Evolutionary conservation across 2,888 invertebrate species (phyloP).

Genomic region (Drosophila aldrichi): DNA sequence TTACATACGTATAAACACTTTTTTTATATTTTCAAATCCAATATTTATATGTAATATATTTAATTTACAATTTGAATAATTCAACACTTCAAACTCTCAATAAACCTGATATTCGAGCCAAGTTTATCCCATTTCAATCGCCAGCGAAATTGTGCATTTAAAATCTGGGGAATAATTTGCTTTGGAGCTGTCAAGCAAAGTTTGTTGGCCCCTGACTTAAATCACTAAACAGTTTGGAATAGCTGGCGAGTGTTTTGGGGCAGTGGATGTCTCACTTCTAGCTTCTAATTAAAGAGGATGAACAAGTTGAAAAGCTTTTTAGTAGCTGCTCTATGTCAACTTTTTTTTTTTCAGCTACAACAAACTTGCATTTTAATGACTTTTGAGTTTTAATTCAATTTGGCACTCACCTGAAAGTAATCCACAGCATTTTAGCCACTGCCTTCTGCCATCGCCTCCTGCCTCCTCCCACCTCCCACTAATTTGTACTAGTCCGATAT

Average conservation of each 20-base stretch:
- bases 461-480: background rate
- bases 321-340: slow-evolving; percentile 27
- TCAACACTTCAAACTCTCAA: background rate
- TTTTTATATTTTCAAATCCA: no score
- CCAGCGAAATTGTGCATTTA: slow-evolving; percentile 5
- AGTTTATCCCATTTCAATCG: background rate
- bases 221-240: slow-evolving; percentile 26
- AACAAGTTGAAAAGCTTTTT: slow-evolving; percentile 53
- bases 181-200: slow-evolving; percentile 16
- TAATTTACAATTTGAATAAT: no score
- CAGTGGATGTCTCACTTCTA: slow-evolving; percentile 31
- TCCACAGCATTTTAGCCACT: slow-evolving; percentile 38
- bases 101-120: background rate
- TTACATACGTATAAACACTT: no score
- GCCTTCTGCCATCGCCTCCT: background rate
- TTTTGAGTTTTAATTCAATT: slow-evolving; percentile 73
- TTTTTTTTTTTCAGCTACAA: slow-evolving; percentile 35
- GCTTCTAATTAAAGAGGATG: slow-evolving; percentile 43
- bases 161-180: slow-evolving; percentile 25
- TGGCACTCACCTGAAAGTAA: slow-evolving; percentile 61
- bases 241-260: slow-evolving; percentile 22
- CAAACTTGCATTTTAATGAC: slow-evolving; percentile 67
- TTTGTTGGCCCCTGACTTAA: slow-evolving; percentile 7
- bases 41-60: no score
- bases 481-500: slow-evolving; percentile 37